Base-by-base conservation (phyloP, 2,888 invertebrate genomes). In the Spatulosminthurus flaviceps region DNA sequence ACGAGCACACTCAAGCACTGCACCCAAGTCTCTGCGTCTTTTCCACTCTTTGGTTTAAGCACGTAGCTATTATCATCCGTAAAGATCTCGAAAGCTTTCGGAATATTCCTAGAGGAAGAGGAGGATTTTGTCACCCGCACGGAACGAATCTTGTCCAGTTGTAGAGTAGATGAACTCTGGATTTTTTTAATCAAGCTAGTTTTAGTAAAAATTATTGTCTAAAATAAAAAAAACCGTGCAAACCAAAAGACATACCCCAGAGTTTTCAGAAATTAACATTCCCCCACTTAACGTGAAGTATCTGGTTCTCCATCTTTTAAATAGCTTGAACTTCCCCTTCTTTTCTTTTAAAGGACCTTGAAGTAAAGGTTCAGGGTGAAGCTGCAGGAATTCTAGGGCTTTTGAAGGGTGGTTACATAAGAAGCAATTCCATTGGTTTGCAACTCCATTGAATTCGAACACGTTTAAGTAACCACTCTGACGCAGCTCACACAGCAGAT, bases 81-180 rank as follows among this genome's bases (percentile, higher is more conserved):
- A 89, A 97, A 97, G 86, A 97, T 97, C 90, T 97, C 97, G 89
- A 97, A 97, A 0, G 96, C 96, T 88, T 95, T 96, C 26, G 97
- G 96, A 86, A 97, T 95, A 89, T 95, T 95, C 77, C 96, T 91
- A 13, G 95, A 95, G 77, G 95, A 94, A 76, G 96, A 91, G 11
- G 95, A 95, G 76, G 95, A 94, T 73, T 95, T 90, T 0, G 96
- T 94, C 16, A 97, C 96, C 87, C 96, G 94, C n/a, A 97, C 97
- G 51, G 95, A 95, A 19, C 96, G 92, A 83, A 97, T 96, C 88
- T 96, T 95, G 88, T 95, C 94, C 21, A 97, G 93, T 87, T 96
- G 96, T 85, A 97, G 94, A 1, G 89, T 88, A 70, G 88, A 88
- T 1, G 87, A 73, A 21, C 79, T 74, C 79, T 79, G 29, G n/a